phyloP scores from a whole-genome alignment of 2,888 invertebrate species.

The Drosophila percnosoma region DNA sequence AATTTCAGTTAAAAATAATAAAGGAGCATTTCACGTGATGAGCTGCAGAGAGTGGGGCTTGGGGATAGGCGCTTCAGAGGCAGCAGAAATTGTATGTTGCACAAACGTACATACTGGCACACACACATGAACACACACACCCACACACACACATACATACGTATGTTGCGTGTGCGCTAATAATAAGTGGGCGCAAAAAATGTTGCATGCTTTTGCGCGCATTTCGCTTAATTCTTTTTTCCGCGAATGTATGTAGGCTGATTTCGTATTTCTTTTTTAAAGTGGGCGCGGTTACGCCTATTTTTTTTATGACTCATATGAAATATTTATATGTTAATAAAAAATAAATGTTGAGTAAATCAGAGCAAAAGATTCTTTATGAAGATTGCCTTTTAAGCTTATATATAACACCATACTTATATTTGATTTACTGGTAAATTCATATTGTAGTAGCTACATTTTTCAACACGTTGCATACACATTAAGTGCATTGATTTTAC shows the following conservation, averaged over 20 bases:
- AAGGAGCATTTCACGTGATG: conserved; percentile 57
- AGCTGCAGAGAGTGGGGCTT: conserved; percentile 13
- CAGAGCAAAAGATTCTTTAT: neutral
- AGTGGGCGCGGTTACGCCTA: conserved; percentile 47
- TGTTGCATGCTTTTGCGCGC: conserved; percentile 47
- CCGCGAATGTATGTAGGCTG: conserved; percentile 9
- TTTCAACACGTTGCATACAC: conserved; percentile 8
- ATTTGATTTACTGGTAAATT: neutral
- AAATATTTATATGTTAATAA: conserved; percentile 36
- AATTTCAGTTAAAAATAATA: conserved; percentile 69
- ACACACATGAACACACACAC: conserved; percentile 26
- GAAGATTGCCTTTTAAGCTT: neutral
- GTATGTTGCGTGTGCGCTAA: conserved; percentile 35
- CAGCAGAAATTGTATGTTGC: conserved; percentile 53
- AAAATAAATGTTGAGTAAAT: conserved; percentile 1
- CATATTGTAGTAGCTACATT: neutral
- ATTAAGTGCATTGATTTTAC: conserved; percentile 16
- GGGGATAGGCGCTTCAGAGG: conserved; percentile 40
- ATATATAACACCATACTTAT: neutral
- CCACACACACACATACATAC: conserved; percentile 1
- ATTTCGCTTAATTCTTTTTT: conserved; percentile 42
- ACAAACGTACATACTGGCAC: conserved; percentile 14
- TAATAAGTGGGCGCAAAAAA: conserved; percentile 51
- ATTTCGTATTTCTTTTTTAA: conserved; percentile 5
- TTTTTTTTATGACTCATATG: conserved; percentile 23